Percentiles rank a stretch among this genome's conserved stretches.
These are phyloP conservation scores for Clarias pachynema DNA, from an alignment of 2,797 vertebrate species.

Conservation along the genomic window DNA sequence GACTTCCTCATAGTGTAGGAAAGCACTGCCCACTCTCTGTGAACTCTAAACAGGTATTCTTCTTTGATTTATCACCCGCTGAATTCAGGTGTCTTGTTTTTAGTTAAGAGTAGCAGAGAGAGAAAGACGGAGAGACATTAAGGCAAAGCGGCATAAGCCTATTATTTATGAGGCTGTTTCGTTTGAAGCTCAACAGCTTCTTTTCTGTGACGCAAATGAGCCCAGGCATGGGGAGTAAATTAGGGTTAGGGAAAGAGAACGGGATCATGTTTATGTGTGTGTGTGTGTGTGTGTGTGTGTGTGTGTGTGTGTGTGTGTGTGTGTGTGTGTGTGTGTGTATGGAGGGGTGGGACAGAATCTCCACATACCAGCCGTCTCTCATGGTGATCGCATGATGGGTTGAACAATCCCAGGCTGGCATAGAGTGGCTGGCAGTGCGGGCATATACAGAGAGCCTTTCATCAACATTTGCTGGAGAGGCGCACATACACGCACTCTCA, in stretches of 20 bases:
- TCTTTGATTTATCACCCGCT: slow-evolving; percentile 47
- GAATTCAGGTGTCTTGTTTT: neutral
- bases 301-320: slow-evolving; percentile 24
- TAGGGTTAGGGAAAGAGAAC: slow-evolving; percentile 26
- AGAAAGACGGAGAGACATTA: slow-evolving; percentile 1
- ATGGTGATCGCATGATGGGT: slow-evolving; percentile 78
- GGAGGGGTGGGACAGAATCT: slow-evolving; percentile 67
- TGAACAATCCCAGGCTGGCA: slow-evolving; percentile 79
- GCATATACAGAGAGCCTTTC: slow-evolving; percentile 80
- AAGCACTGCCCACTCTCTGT: neutral
- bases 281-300: slow-evolving; percentile 14
- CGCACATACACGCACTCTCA: slow-evolving; percentile 21
- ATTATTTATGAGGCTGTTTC: slow-evolving; percentile 3
- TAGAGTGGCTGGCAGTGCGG: slow-evolving; percentile 57
- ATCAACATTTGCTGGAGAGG: slow-evolving; percentile 69
- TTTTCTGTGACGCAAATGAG: slow-evolving; percentile 44
- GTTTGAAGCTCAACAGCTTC: slow-evolving; percentile 7
- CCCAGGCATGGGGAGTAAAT: slow-evolving; percentile 27
- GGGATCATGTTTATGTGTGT: neutral
- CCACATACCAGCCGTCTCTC: slow-evolving; percentile 80
- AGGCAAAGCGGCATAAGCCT: neutral
- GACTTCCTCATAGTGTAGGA: neutral
- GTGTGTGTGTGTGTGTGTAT: slow-evolving; percentile 12
- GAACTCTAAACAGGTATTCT: slow-evolving; percentile 31
- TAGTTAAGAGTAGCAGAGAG: neutral